These are phyloP conservation scores for Heliocidaris tuberculata DNA, from an alignment of 35 echinoderm and acorn worm species.

Conservation along the genomic window DNA sequence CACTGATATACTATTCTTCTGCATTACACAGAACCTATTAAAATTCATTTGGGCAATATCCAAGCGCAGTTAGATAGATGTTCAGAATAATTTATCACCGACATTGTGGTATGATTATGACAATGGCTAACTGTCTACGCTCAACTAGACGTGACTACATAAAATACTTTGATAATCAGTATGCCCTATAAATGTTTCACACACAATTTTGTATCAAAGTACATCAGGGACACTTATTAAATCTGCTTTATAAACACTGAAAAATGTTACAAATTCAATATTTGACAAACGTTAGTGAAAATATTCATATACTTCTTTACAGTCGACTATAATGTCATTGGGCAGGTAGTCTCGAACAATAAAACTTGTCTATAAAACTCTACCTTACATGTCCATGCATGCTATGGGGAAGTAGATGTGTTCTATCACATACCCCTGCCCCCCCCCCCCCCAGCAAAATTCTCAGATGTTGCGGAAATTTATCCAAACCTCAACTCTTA, in stretches of 20 bases:
- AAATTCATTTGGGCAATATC: background rate
- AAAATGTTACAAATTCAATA: background rate
- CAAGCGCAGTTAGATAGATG: background rate
- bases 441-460: too few relatives aligned
- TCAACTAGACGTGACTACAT: background rate
- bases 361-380: background rate
- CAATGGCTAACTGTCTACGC: background rate
- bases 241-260: background rate
- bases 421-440: too few relatives aligned
- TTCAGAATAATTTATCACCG: background rate
- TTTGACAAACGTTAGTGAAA: background rate
- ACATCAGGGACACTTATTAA: background rate
- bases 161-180: background rate
- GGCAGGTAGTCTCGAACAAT: background rate
- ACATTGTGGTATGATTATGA: background rate
- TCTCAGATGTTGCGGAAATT: too few relatives aligned
- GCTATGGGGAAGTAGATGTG: too few relatives aligned
- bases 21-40: background rate
- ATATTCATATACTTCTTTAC: background rate
- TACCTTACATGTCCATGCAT: background rate
- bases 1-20: background rate
- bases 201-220: background rate
- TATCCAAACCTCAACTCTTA: background rate
- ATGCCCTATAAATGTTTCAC: conserved; percentile 4
- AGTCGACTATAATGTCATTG: background rate